Evolutionary conservation across 2,888 invertebrate species (phyloP).

Genomic region (Adineta ricciae): DNA sequence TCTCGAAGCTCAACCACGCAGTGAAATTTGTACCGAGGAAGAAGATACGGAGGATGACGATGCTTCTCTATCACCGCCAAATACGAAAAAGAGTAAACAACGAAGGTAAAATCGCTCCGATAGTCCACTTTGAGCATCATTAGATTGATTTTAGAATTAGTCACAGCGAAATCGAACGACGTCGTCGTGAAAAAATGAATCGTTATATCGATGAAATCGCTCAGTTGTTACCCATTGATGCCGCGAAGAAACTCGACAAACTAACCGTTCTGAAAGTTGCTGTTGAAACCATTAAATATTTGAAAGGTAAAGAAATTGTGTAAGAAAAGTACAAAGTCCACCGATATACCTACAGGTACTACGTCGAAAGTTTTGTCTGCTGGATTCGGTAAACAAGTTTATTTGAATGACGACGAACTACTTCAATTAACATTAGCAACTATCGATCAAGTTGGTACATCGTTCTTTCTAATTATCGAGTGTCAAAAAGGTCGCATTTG

Average conservation of each 20-base stretch:
- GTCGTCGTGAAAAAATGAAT: conserved; percentile 34
- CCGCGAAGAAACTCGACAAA: conserved; percentile 31
- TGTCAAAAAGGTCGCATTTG: background rate
- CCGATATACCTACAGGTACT: background rate
- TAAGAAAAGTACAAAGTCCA: background rate
- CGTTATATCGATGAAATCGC: conserved; percentile 28
- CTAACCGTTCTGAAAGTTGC: conserved; percentile 31
- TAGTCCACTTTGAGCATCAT: background rate
- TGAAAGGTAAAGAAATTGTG: background rate
- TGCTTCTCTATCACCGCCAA: background rate
- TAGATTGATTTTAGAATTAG: background rate
- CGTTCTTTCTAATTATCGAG: background rate
- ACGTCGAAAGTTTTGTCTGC: background rate
- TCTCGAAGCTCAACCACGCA: background rate
- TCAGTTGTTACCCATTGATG: conserved; percentile 24
- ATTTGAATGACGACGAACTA: background rate
- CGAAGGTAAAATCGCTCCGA: background rate
- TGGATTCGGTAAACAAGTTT: background rate
- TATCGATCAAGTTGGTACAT: background rate
- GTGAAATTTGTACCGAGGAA: background rate
- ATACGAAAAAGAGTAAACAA: background rate
- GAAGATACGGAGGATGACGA: background rate
- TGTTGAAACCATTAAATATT: conserved; percentile 28
- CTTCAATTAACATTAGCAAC: background rate
- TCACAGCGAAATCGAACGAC: conserved; percentile 33